Base-by-base conservation (phyloP, 2,888 invertebrate species). In the Diarsia brunnea region DNA sequence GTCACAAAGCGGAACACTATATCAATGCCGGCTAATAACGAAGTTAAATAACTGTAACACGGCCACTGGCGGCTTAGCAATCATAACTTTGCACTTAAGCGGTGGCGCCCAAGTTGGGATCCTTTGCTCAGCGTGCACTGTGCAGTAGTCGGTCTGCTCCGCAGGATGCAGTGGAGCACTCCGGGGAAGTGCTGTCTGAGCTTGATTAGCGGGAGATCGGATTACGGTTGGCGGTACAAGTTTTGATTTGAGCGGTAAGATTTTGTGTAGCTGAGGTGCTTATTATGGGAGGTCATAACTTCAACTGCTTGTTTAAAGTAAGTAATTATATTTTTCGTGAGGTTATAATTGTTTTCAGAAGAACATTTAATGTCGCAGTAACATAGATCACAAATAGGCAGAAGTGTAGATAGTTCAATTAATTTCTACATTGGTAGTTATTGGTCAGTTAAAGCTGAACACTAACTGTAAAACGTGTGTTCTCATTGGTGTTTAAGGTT, bases 61-160 rank as follows among this genome's bases (percentile, higher is more conserved):
- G 74, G 71, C 55, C 61, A 75, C 70, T 51, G 69, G 68, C 75
- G 60, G 79, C 78, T 88, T 79, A 85, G 86, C 83, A 87, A 84
- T 88, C 88, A 88, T 89, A 88, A 88, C 89, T 88, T 89, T 82
- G 79, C 87, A 86, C 88, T 88, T 86, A 86, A 85, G 80, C 81
- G 24, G 71, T 63, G 73, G 75, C 75, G 75, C 69, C 63, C 67
- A 84, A 84, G 84, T 84, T 84, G 73, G 51, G 43, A 75, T 76
- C 79, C 84, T 77, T 73, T 68, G 74, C 75, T 51, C 45, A 45
- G 51, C 58, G 47, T 64, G 27, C 58, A 45, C 68, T 60, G 67
- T 71, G 65, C 55, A 47, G 60, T 82, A 67, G n/a, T 63, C n/a
- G 63, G n/a, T 38, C 38, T 43, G 63, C 73, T 75, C 55, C 51